Base-by-base conservation (phyloP, 2,113 vertebrate genomes). In the Phyllostomus hastatus region DNA sequence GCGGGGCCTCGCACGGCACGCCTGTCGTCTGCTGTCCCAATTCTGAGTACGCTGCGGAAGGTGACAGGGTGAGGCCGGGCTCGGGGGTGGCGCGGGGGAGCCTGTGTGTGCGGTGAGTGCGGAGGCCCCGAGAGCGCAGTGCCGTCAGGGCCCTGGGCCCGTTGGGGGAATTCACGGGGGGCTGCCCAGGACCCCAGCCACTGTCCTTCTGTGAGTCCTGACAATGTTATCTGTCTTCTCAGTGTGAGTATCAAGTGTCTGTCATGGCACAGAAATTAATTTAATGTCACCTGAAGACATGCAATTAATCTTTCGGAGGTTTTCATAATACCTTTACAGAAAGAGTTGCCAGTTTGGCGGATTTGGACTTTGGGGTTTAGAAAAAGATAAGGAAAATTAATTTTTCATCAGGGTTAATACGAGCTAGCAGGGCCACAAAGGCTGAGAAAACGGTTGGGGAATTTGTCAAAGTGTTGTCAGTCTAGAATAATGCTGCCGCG, bases 351-450 rank as follows among this genome's bases (percentile, higher is more conserved):
- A 99, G 99, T 99, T 99, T 99, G 99, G 99, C 98, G 99, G 99
- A 99, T 99, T 99, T 99, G 99, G 99, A 99, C 99, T 99, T 99
- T 98, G 98, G 98, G 99, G 99, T 99, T 99, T 99, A 99, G 98
- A 98, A 97, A 98, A 98, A 99, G 99, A 99, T 99, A 99, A 99
- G 99, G 99, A 98, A 99, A 99, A 99, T 99, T 99, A 99, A 99
- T 99, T 99, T 99, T 99, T 99, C 99, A 99, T 99, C 99, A 98
- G 98, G 99, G 99, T 99, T 99, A 99, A 99, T 99, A 98, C 99
- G 99, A 99, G 99, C 98, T 99, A 99, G 98, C 97, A 97, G 97
- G 98, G 98, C 99, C 98, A 99, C 99, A 99, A 99, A 99, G 98
- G 99, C 98, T 97, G 98, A 97, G 98, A 97, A 98, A 98, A 98